Evolutionary conservation across 2,888 invertebrate species (phyloP).

Genomic region (Pedicia rivosa): DNA sequence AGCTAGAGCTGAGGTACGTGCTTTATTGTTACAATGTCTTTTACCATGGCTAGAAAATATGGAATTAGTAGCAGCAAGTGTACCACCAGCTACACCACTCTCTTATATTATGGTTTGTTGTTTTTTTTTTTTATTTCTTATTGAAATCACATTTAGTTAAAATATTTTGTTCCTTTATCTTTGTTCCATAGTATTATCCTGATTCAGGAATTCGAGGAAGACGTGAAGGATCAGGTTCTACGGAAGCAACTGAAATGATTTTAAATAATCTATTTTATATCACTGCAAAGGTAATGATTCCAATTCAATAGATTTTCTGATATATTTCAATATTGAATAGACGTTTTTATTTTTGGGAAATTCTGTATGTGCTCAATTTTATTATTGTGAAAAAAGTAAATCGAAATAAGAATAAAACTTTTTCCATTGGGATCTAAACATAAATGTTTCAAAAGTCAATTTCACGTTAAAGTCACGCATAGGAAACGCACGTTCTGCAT

Average conservation of each 20-base stretch:
- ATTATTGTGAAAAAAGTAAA: no score
- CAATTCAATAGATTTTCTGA: neutral
- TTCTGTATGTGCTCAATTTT: no score
- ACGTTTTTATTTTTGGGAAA: no score
- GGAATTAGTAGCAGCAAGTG: slow-evolving; percentile 93
- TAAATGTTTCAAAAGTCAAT: no score
- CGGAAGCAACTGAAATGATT: slow-evolving; percentile 99
- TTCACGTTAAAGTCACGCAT: no score
- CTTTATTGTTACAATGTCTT: slow-evolving; percentile 78
- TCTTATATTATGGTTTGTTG: slow-evolving; percentile 63
- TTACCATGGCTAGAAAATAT: slow-evolving; percentile 97
- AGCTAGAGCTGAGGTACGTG: slow-evolving; percentile 82
- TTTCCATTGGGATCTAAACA: no score
- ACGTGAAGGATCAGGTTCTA: slow-evolving; percentile 93
- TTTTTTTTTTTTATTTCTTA: neutral
- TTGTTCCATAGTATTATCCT: slow-evolving; percentile 38
- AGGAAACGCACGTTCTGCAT: no score
- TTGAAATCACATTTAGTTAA: neutral
- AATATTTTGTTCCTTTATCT: slow-evolving; percentile 2
- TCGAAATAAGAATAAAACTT: no score
- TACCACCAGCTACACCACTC: slow-evolving; percentile 75
- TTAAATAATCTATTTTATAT: slow-evolving; percentile 97
- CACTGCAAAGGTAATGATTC: slow-evolving; percentile 66
- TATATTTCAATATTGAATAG: no score
- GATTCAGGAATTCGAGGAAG: slow-evolving; percentile 49